These are phyloP conservation scores for Andrena dorsata DNA, from an alignment of 2,888 invertebrate species.

Conservation along the genomic window DNA sequence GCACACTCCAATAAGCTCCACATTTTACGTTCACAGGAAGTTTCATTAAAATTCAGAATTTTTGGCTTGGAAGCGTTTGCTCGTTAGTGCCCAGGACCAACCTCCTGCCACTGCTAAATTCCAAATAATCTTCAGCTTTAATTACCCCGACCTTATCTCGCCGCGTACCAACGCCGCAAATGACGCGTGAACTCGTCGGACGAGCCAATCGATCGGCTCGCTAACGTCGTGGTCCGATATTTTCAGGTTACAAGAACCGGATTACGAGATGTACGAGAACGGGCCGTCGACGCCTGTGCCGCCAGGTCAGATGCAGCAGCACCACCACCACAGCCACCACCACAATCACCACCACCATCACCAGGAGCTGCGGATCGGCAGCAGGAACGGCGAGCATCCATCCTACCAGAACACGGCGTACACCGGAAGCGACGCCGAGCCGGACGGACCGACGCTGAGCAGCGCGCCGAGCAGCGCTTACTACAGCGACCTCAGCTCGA, in stretches of 20 bases:
- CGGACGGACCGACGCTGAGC: conserved; percentile 86
- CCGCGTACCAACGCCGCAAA: background rate
- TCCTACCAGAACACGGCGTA: conserved; percentile 91
- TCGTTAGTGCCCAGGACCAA: background rate
- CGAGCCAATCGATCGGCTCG: conserved; percentile 5
- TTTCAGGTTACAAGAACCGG: conserved; percentile 83
- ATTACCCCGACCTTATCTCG: conserved; percentile 6
- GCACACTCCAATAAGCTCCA: too few species aligned
- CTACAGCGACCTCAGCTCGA: conserved; percentile 88
- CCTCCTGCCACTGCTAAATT: background rate
- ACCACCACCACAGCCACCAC: conserved; percentile 75
- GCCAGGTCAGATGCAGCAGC: conserved; percentile 74
- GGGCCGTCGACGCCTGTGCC: conserved; percentile 80
- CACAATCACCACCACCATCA: conserved; percentile 78
- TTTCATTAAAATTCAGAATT: too few species aligned
- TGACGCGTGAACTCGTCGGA: conserved; percentile 17
- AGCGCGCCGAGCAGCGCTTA: conserved; percentile 91
- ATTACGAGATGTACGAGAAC: conserved; percentile 84
- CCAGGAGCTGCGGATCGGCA: conserved; percentile 72
- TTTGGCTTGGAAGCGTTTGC: too few species aligned
- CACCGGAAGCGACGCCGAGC: conserved; percentile 86
- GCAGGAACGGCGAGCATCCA: conserved; percentile 83
- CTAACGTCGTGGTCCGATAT: conserved; percentile 32
- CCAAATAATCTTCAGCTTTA: background rate
- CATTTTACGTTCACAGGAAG: too few species aligned